Base-by-base conservation (phyloP, 2,888 invertebrate species). In the Aleiodes alternator region DNA sequence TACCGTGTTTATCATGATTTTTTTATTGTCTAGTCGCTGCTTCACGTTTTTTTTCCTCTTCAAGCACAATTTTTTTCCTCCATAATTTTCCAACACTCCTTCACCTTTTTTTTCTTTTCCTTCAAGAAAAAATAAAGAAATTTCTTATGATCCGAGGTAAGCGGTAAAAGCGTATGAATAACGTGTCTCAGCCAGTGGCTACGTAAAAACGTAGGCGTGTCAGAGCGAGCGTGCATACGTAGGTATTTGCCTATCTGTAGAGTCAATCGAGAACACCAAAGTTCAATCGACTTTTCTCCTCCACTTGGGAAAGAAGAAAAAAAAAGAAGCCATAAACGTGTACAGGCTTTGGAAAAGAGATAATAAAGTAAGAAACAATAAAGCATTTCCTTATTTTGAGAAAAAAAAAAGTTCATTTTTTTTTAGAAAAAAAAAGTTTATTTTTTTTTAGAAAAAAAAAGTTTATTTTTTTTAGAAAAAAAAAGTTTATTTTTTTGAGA, bases 161-260 rank as follows among this genome's bases (percentile, higher is more conserved):
- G 38, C 61, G 61, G 43, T 48, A 43, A 48, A 48, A 59, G 59
- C 16, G 14, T 64, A 64, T 64, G 64, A 64, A 64, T 64, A 64
- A 64, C 64, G 64, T 64, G 11, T 64, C 64, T 64, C 64, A 43
- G 48, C 29, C 64, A 43, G 64, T 64, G 23, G 43, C 64, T 64
- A 64, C 64, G 64, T 64, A 64, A 64, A 64, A 64, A 64, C 48
- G 64, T 64, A 48, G 64, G 64, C 64, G 64, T 64, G 64, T 64
- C 64, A 64, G 43, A 43, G 64, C 64, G 43, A 64, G 64, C 64
- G 64, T 64, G 64, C 64, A 64, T 64, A 64, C 64, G 64, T 64
- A 64, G 64, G 64, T 64, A 64, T 64, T 64, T 64, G 64, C 38
- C 64, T 64, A 64, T 64, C 64, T 48, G 14, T 23, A 23, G 38